phyloP scores from a whole-genome alignment of 1,140 invertebrate species.

The Orussus abietinus region DNA sequence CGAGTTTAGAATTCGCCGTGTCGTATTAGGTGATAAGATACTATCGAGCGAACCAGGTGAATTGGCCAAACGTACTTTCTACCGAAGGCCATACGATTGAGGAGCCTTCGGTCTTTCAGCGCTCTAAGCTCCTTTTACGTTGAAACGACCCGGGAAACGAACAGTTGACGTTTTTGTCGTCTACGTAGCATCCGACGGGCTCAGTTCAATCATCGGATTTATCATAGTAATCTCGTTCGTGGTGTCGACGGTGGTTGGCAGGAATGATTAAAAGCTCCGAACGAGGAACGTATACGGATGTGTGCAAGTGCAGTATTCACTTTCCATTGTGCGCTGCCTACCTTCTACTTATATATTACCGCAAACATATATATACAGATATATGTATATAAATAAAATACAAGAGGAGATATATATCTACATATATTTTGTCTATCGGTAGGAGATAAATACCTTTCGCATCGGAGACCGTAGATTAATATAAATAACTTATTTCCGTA shows the following conservation, averaged over 20 bases:
- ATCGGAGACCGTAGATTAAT: not conserved
- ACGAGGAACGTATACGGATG: not conserved
- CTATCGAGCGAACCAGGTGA: too few species aligned
- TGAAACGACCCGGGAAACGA: not conserved
- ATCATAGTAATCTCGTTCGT: too few species aligned
- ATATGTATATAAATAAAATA: too few species aligned
- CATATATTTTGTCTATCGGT: not conserved
- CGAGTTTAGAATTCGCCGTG: too few species aligned
- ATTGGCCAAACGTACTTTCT: too few species aligned
- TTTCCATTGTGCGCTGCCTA: constrained; percentile 1
- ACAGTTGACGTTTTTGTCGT: not conserved
- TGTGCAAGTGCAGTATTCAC: not conserved
- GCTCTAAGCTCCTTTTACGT: not conserved
- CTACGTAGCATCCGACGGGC: too few species aligned
- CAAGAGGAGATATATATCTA: too few species aligned
- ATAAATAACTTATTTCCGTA: not conserved
- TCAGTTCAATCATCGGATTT: too few species aligned
- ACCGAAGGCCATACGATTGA: too few species aligned
- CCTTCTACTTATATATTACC: not conserved
- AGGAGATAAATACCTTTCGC: not conserved
- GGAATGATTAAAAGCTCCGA: not conserved
- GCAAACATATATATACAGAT: too few species aligned
- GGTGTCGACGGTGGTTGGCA: not conserved
- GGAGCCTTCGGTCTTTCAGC: too few species aligned
- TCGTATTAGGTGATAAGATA: too few species aligned